phyloP scores from a whole-genome alignment of 2,888 invertebrate genomes.

The Cerastoderma edule region DNA sequence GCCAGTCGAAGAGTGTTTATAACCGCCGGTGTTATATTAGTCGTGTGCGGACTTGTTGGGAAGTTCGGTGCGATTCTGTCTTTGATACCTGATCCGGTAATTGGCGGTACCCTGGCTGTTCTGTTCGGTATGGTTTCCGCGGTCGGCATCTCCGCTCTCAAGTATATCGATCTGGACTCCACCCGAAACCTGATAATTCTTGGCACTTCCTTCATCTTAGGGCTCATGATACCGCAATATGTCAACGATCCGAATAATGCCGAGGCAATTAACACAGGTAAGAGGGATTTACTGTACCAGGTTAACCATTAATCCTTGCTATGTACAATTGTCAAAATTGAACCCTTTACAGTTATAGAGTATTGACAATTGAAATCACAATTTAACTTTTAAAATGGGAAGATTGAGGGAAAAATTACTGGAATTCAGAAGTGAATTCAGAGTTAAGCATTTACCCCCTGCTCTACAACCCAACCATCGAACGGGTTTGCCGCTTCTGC shows the following conservation, averaged over 20 bases:
- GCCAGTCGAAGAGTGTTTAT: conserved; percentile 84
- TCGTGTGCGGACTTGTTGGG: conserved; percentile 83
- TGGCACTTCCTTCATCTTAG: conserved; percentile 94
- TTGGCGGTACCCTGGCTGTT: conserved; percentile 82
- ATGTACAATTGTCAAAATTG: too few relatives aligned
- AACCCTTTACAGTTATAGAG: too few relatives aligned
- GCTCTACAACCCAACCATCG: too few relatives aligned
- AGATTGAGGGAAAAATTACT: too few relatives aligned
- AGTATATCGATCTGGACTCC: conserved; percentile 90
- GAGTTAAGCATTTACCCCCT: too few relatives aligned
- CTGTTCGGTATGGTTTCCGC: conserved; percentile 81
- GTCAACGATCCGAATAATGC: conserved; percentile 58
- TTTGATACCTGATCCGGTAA: conserved; percentile 85
- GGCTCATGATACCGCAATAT: conserved; percentile 86
- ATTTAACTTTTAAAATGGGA: too few relatives aligned
- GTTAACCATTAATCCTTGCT: too few relatives aligned
- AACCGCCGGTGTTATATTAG: conserved; percentile 83
- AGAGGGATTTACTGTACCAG: too few relatives aligned
- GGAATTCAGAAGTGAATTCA: too few relatives aligned
- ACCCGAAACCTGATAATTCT: conserved; percentile 94
- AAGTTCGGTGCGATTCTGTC: conserved; percentile 85
- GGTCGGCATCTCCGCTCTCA: conserved; percentile 81
- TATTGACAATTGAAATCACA: too few relatives aligned
- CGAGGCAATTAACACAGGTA: conserved; percentile 75
- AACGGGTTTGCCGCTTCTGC: too few relatives aligned